phyloP scores from a whole-genome alignment of 2,797 vertebrate species.

The Crypturellus tataupa region DNA sequence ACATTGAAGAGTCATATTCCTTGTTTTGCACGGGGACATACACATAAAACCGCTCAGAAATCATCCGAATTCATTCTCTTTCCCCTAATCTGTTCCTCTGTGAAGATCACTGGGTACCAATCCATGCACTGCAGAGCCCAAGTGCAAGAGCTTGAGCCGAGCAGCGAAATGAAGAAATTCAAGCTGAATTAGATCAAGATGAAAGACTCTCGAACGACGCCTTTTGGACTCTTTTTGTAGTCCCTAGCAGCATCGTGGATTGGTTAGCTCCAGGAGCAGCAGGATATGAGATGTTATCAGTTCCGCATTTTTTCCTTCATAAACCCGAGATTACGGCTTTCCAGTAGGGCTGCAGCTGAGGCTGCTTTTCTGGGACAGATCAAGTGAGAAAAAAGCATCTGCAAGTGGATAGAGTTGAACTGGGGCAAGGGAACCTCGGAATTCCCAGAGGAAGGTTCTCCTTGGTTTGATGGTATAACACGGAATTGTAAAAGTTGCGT shows the following conservation, averaged over 20 bases:
- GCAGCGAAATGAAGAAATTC: constrained; percentile 39
- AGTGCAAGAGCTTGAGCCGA: background rate
- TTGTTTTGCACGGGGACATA: constrained; percentile 63
- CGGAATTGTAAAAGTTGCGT: background rate
- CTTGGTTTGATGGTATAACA: accelerated
- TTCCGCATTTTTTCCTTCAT: background rate
- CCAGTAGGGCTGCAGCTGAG: background rate
- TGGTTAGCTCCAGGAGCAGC: background rate
- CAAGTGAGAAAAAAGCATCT: background rate
- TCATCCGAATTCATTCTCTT: constrained; percentile 67
- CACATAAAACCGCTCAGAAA: constrained; percentile 59
- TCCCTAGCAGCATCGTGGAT: background rate
- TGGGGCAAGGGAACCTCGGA: accelerated
- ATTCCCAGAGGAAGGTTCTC: background rate
- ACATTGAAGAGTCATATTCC: constrained; percentile 52
- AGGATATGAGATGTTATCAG: background rate
- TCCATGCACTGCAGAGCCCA: background rate
- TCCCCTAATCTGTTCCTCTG: constrained; percentile 56
- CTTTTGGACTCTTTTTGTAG: accelerated
- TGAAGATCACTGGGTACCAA: background rate
- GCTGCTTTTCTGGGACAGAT: background rate
- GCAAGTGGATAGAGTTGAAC: background rate
- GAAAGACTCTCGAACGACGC: background rate
- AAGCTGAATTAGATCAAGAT: constrained; percentile 36
- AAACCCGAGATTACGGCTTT: background rate